These are phyloP conservation scores for Brachyopa scutellaris DNA, from an alignment of 2,888 invertebrate species.

Conservation along the genomic window DNA sequence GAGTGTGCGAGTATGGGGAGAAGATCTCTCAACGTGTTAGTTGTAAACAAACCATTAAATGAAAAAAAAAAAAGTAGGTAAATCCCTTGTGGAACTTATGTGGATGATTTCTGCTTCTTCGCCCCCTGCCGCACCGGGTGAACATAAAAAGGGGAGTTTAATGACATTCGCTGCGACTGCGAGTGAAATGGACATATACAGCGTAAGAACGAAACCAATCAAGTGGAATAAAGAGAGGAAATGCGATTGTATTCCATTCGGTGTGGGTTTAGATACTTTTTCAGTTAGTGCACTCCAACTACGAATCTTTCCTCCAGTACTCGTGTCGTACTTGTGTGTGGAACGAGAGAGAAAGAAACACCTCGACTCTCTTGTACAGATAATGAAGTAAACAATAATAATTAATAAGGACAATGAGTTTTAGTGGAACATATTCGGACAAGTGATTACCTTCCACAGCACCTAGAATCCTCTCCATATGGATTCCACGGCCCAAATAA, in stretches of 20 bases:
- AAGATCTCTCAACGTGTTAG: slow-evolving; percentile 32
- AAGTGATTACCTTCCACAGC: slow-evolving; percentile 43
- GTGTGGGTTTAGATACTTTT: not conserved
- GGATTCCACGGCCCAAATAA: slow-evolving; percentile 51
- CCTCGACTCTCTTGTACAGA: not conserved
- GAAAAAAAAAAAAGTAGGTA: slow-evolving; percentile 32
- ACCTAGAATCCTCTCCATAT: slow-evolving; percentile 24
- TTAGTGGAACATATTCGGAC: not conserved
- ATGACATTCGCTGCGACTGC: slow-evolving; percentile 20
- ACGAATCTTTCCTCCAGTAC: not conserved
- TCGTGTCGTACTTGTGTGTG: slow-evolving; percentile 26
- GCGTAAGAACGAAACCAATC: slow-evolving; percentile 30
- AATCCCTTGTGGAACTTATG: slow-evolving; percentile 47
- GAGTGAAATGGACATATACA: slow-evolving; percentile 38
- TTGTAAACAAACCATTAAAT: slow-evolving; percentile 71
- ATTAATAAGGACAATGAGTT: slow-evolving; percentile 18
- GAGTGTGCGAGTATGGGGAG: not conserved
- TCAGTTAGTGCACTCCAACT: slow-evolving; percentile 16
- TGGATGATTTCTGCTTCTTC: not conserved
- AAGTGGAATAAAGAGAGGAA: slow-evolving; percentile 60
- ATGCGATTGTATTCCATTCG: slow-evolving; percentile 12
- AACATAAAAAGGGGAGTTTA: slow-evolving; percentile 29
- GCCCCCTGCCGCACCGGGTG: not conserved
- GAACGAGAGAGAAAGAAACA: slow-evolving; percentile 31
- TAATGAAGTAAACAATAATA: slow-evolving; percentile 11